Evolutionary conservation across 2,888 invertebrate genomes (phyloP), one percentile per base, ranked within the genome.

Genomic region (Heliconius charithonia): DNA sequence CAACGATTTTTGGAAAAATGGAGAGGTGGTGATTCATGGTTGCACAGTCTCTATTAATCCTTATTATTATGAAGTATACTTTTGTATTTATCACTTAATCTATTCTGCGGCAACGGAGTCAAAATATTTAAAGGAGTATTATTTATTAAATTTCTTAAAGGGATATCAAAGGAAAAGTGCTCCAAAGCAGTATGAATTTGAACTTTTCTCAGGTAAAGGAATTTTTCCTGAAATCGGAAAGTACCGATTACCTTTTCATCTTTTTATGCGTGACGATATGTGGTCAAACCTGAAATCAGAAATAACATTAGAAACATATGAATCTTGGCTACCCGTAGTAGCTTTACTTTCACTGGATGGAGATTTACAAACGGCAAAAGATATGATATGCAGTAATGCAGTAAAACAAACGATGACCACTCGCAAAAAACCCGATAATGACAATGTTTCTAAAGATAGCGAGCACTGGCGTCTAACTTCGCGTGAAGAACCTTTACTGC

Each of bases 371-470:
- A 93, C 91, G 51, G 92, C 93, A n/a, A 91, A 87, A 83, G 95
- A 95, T 83, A 95, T 95, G 95, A 92, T 95, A 83, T 95, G 95
- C 82, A 95, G 95, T 84, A 95, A 94, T 79, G 95, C 95, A 76
- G 90, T 95, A 37, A 95, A 95, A 85, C 95, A 95, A 89, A 95
- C 95, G 2, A 95, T 95, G 95, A 95, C 95, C 25, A 86, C 89
- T n/a, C 87, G 92, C 82, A 93, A 92, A 84, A 89, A 85, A 69
- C 87, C 84, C 75, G 90, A 92, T 79, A 85, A 81, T 32, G 89
- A 91, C 66, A 76, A 84, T 72, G 88, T 89, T 70, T 80, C 83
- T 56, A 92, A 91, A 85, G 91, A 91, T 76, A 88, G 82, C 73
- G 94, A 93, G 83, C 89, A 91, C 25, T 95, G 95, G 95, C 89